These are phyloP conservation scores for Ephialtes manifestator DNA, from an alignment of 2,888 invertebrate genomes.

Conservation along the genomic window DNA sequence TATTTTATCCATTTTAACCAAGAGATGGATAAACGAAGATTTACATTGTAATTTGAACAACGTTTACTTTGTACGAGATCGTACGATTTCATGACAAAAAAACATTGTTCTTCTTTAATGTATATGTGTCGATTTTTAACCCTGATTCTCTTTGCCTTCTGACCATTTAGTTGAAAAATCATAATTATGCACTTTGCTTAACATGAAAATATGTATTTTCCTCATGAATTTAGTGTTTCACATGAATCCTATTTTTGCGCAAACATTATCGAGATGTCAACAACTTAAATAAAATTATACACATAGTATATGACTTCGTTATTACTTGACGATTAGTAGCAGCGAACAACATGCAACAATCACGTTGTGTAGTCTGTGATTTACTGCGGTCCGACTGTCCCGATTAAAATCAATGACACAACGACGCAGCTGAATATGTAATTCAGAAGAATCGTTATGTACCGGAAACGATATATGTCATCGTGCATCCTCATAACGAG, in stretches of 20 bases:
- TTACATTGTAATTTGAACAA: no score
- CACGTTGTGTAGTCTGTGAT: conserved; percentile 11
- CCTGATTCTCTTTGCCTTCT: no score
- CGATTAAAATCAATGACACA: conserved; percentile 64
- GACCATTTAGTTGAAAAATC: neutral
- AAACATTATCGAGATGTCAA: neutral
- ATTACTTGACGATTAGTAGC: neutral
- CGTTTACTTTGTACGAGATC: no score
- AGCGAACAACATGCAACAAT: neutral
- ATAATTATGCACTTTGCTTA: neutral
- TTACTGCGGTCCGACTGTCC: conserved; percentile 40
- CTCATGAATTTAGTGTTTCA: neutral
- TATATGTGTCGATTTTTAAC: no score
- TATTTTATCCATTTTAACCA: no score
- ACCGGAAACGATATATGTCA: conserved; percentile 48
- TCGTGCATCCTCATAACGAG: conserved; percentile 12
- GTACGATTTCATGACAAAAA: no score
- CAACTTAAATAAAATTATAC: neutral
- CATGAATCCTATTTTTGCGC: neutral
- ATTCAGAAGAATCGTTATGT: conserved; percentile 20
- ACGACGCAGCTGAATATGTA: conserved; percentile 33
- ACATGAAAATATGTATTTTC: neutral
- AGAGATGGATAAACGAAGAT: no score
- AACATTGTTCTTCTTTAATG: no score
- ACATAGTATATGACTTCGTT: neutral